Conservation (phyloP, 2,888 invertebrate genomes). For the Scaptomyza polygonia region DNA sequence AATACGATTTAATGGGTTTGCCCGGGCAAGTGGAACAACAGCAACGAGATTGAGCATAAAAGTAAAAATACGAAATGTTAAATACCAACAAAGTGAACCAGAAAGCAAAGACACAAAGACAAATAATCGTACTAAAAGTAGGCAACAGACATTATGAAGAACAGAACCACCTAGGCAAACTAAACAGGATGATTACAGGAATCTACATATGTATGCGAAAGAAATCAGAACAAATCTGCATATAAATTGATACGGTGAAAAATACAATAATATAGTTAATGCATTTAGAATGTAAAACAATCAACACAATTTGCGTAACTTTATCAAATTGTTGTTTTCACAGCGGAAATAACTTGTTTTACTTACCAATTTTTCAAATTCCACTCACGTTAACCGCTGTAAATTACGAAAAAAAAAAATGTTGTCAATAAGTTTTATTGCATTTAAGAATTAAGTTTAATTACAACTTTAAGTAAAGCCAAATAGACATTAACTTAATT, state of each 20-base stretch:
- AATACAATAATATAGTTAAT: too few relatives aligned
- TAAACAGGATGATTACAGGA: constrained; percentile 12
- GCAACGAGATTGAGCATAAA: constrained; percentile 11
- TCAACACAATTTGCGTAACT: background rate
- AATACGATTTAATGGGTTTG: constrained; percentile 51
- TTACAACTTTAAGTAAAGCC: too few relatives aligned
- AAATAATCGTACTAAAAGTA: background rate
- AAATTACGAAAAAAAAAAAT: background rate
- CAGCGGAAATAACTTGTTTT: background rate
- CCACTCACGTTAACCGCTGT: background rate
- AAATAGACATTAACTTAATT: too few relatives aligned
- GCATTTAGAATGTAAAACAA: background rate
- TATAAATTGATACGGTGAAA: background rate
- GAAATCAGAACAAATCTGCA: too few relatives aligned
- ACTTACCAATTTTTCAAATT: background rate
- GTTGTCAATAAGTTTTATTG: too few relatives aligned
- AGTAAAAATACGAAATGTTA: constrained; percentile 34
- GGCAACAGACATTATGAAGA: background rate
- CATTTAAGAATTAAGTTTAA: too few relatives aligned
- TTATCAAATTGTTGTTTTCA: background rate
- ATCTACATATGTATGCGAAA: too few relatives aligned
- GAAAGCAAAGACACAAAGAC: background rate
- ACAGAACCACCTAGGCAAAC: constrained; percentile 27
- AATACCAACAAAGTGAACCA: constrained; percentile 32
- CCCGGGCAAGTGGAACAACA: constrained; percentile 44